phyloP scores from a whole-genome alignment of 2,113 vertebrate genomes.

The Albula goreensis region DNA sequence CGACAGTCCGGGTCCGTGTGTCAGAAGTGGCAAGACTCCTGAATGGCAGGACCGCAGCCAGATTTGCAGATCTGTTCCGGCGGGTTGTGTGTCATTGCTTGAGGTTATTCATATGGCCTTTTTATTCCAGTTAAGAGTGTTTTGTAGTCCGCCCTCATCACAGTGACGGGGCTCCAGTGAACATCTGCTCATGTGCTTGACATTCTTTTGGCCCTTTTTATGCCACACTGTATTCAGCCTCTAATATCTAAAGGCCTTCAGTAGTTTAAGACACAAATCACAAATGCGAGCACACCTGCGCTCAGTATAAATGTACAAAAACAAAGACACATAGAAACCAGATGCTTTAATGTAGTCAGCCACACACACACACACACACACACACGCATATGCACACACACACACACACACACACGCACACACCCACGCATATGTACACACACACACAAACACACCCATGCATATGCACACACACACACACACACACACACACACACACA shows the following conservation, averaged over 20 bases:
- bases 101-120: background rate
- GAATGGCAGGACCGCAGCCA: background rate
- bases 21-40: background rate
- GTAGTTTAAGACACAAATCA: too few species aligned
- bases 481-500: constrained; percentile 1
- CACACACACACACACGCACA: constrained; percentile 47
- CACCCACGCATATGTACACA: constrained; percentile 15
- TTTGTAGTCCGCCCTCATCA: background rate
- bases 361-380: background rate
- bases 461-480: constrained; percentile 28
- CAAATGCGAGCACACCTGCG: background rate
- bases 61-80: background rate
- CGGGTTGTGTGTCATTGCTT: background rate
- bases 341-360: too few species aligned
- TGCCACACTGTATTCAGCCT: background rate
- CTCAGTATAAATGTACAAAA: too few species aligned
- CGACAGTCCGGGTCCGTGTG: background rate
- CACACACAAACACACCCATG: constrained; percentile 9
- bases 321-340: too few species aligned
- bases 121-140: background rate
- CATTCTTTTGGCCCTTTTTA: background rate
- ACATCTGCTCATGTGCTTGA: background rate
- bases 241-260: background rate
- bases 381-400: constrained; percentile 2
- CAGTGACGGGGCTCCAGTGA: background rate